Base-by-base conservation (phyloP, 2,113 vertebrate species). In the Callaeas wilsoni region DNA sequence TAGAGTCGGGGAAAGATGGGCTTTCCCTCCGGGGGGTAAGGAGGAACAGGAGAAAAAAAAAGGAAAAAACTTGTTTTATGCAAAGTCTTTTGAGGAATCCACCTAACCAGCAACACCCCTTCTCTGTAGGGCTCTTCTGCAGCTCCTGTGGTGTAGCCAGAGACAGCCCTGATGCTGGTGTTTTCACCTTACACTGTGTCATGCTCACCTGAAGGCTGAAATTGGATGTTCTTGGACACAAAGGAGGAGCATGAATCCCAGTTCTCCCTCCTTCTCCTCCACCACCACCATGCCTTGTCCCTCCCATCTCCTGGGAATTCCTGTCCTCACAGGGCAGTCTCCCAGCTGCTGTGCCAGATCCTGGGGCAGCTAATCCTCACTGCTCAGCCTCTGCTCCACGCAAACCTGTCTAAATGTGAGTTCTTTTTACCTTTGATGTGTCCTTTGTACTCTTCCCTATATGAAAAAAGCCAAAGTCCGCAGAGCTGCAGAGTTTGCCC, bases 281-380 rank as follows among this genome's bases (percentile, higher is more conserved):
- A 5, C 16, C 47, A 63, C 12, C 1, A 1, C 55, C 0, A 0
- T 62, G 55, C 12, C 7, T 12, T 35, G 6, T 62, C n/a, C 4
- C 3, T n/a, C 37, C 22, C n/a, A 5, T 10, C 26, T 73, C 47
- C 50, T 14, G 17, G 39, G 44, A 37, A 75, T 49, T 30, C 32
- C 7, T 22, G 16, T 35, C 42, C 50, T 78, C 35, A 15, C 30
- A 50, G 41, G 32, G 8, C 3, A 2, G 32, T 23, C 33, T 87
- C 30, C 19, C 81, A 70, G 27, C 52, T 69, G 29, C 41, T 2
- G 0, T 21, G 9, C 12, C 2, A 2, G 33, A n/a, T 49, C 46
- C 83, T 67, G 27, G 22, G 26, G 7, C 37, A 70, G n/a, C 13
- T 57, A 30, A 65, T 76, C 20, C 42, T 76, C 70, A 25, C 62